Conservation (phyloP, 2,797 vertebrate genomes). For the Oryzias sinensis region DNA sequence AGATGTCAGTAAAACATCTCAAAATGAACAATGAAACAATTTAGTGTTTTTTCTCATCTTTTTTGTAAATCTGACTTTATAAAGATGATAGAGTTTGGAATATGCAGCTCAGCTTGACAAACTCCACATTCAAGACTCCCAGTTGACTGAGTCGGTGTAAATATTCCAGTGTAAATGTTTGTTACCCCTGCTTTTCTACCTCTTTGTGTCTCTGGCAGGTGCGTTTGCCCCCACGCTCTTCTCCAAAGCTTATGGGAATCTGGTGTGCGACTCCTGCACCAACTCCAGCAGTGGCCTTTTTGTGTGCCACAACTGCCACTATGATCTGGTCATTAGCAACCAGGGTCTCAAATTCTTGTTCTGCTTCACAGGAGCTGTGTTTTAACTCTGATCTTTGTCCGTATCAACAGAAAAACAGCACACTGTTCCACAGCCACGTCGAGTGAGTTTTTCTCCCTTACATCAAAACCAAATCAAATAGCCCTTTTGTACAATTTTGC, state of each 20-base stretch:
- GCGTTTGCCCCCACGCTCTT: conserved; percentile 89
- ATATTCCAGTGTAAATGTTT: rapidly evolving
- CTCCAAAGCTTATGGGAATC: conserved; percentile 88
- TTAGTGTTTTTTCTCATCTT: no score
- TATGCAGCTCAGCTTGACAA: no score
- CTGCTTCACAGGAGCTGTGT: background rate
- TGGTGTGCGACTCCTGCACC: conserved; percentile 85
- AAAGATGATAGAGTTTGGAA: no score
- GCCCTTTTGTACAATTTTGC: no score
- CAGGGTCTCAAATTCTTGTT: background rate
- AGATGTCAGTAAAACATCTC: no score
- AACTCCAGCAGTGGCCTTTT: conserved; percentile 75
- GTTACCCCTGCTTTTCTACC: background rate
- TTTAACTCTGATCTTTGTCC: conserved; percentile 7
- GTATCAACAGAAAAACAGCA: conserved; percentile 71
- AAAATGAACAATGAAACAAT: no score
- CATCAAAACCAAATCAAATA: no score
- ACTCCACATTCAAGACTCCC: no score
- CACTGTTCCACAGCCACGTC: conserved; percentile 77
- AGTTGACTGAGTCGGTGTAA: background rate
- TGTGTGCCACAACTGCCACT: conserved; percentile 85
- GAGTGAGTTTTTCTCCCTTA: conserved; percentile 66
- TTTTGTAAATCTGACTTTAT: no score
- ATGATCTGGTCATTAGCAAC: conserved; percentile 78
- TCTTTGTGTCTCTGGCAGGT: conserved; percentile 63